Evolutionary conservation across 2,888 invertebrate genomes (phyloP), one percentile per base, ranked within the genome.

Genomic region (Microctonus aethiopoides): DNA sequence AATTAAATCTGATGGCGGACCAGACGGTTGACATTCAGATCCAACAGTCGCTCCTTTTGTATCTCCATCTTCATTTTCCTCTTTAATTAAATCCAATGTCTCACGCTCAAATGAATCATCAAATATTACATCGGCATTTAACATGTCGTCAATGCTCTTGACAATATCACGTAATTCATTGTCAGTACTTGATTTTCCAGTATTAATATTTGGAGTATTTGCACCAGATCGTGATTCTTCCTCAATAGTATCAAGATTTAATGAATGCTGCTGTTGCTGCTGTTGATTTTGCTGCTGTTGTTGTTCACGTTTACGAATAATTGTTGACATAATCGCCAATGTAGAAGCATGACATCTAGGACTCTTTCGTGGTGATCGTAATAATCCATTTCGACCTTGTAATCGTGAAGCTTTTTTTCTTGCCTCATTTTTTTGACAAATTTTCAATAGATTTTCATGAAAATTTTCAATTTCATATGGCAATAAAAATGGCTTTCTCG

Each of bases 301-400:
- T 22, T 83, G 84, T 34, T 86, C 86, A n/a, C 81, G 75, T 62
- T 84, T 84, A 7, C 84, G 77, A 13, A 86, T 84, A n/a, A 86
- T 85, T 20, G 86, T 86, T 2, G 86, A 86, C 86, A 95, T 90
- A 69, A 95, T 94, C 0, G 95, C 95, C 71, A 95, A 86, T 0
- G 96, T 96, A 0, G 95, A 95, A 0, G 95, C 95, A 82, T 96
- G 95, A 83, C 95, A 95, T 24, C 96, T 88, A 0, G 96, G 96
- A 0, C 95, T 95, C 82, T 95, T 95, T 51, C 96, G 88, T 0
- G 95, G 93, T 72, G 91, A 92, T 34, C 88, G 88, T 59, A 90
- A 89, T 39, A 75, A 26, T 20, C 75, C 75, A 59, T 74, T 74
- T 2, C 70, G 64, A 9, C 76, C 76, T n/a, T 64, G 63, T 72